phyloP scores from a whole-genome alignment of 1,140 invertebrate species.

The Ceratina japonica region DNA sequence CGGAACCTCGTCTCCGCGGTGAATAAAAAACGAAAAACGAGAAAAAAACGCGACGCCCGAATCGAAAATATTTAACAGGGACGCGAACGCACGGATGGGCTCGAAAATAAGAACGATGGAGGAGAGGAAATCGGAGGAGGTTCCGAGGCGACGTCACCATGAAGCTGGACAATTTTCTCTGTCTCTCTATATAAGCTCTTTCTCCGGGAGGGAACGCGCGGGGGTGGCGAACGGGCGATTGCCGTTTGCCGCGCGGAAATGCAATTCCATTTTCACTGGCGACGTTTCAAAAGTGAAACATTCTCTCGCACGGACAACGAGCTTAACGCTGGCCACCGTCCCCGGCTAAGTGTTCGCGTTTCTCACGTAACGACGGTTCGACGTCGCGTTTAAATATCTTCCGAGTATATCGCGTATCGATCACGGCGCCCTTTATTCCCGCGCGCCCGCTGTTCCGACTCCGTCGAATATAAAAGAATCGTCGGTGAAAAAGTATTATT shows the following conservation, averaged over 20 bases:
- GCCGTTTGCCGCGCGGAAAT: slow-evolving; percentile 26
- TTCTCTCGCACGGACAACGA: not conserved
- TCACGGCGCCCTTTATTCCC: too few relatives aligned
- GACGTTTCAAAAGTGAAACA: slow-evolving; percentile 30
- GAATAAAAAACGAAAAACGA: too few relatives aligned
- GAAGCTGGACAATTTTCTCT: slow-evolving; percentile 29
- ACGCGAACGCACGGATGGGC: too few relatives aligned
- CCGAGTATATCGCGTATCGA: too few relatives aligned
- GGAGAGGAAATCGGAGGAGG: too few relatives aligned
- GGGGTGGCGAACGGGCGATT: slow-evolving; percentile 14
- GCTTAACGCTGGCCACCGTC: slow-evolving; percentile 23
- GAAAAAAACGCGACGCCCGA: too few relatives aligned
- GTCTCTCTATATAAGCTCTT: not conserved
- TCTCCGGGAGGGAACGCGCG: not conserved
- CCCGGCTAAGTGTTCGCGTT: not conserved
- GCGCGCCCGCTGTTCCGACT: too few relatives aligned
- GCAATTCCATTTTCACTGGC: slow-evolving; percentile 36
- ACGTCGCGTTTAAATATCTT: not conserved
- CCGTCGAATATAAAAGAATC: too few relatives aligned
- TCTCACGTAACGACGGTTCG: not conserved
- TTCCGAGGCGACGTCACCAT: not conserved
- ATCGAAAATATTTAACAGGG: too few relatives aligned
- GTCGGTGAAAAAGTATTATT: too few relatives aligned
- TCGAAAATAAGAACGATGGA: too few relatives aligned
- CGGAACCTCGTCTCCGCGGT: too few relatives aligned